These are phyloP conservation scores for Lycorma delicatula DNA, from an alignment of 1,140 invertebrate species.

Conservation along the genomic window DNA sequence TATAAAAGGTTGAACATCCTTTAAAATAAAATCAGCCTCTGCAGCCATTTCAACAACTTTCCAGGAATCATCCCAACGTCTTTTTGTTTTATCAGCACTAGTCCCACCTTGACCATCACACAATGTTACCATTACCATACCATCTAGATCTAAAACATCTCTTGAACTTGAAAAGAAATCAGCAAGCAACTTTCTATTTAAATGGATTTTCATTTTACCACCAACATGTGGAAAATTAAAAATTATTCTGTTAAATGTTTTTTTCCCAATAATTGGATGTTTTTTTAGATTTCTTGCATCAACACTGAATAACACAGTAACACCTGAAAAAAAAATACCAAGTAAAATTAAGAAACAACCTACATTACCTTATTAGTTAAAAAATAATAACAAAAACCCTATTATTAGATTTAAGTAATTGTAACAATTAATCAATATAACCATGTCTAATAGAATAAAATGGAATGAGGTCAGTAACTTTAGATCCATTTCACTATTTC, in stretches of 20 bases:
- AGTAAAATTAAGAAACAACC: conserved; percentile 17
- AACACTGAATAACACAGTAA: conserved; percentile 40
- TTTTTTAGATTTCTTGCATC: conserved; percentile 43
- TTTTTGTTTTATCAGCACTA: conserved; percentile 39
- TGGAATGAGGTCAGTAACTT: background rate
- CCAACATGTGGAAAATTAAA: conserved; percentile 58
- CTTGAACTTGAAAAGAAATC: conserved; percentile 45
- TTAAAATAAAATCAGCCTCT: conserved; percentile 42
- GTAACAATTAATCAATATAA: background rate
- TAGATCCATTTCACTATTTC: conserved; percentile 6
- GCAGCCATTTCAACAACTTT: conserved; percentile 51
- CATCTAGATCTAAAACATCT: conserved; percentile 35
- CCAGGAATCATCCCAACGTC: conserved; percentile 53
- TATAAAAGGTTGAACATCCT: conserved; percentile 39
- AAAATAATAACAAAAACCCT: background rate
- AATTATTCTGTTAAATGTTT: conserved; percentile 43
- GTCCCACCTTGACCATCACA: conserved; percentile 57
- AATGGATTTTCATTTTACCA: conserved; percentile 54
- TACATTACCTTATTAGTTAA: background rate
- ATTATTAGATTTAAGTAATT: background rate
- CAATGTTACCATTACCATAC: conserved; percentile 44
- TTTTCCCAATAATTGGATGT: conserved; percentile 28
- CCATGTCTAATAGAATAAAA: background rate
- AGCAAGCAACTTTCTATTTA: conserved; percentile 46
- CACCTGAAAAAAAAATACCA: conserved; percentile 38